Conservation (phyloP, 2,888 invertebrate species). For the Sylvicola cinctus region DNA sequence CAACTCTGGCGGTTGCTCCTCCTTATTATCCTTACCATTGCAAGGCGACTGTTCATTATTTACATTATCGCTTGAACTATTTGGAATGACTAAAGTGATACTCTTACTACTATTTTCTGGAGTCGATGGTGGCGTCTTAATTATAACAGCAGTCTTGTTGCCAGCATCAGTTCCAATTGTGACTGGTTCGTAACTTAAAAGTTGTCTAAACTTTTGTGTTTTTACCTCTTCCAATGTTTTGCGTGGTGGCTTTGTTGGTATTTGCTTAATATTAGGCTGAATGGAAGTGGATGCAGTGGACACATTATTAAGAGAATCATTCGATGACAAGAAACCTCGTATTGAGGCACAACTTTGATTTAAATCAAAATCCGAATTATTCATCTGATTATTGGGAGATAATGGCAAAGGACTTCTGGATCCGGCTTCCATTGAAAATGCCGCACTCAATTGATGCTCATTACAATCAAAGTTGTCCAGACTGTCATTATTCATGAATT, state of each 20-base stretch:
- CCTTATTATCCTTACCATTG: slow-evolving; percentile 4
- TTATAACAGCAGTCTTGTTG: slow-evolving; percentile 1
- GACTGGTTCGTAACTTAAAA: slow-evolving; percentile 23
- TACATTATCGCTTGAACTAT: neutral
- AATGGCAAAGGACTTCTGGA: slow-evolving; percentile 62
- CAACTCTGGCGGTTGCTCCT: slow-evolving; percentile 14
- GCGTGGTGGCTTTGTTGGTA: slow-evolving; percentile 24
- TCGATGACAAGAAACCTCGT: slow-evolving; percentile 20
- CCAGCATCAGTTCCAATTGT: slow-evolving; percentile 12
- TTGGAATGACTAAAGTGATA: slow-evolving; percentile 1
- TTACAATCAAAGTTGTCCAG: slow-evolving; percentile 43
- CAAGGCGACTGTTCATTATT: neutral
- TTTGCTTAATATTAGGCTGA: slow-evolving; percentile 12
- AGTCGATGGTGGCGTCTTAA: slow-evolving; percentile 4
- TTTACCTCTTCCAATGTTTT: slow-evolving; percentile 10
- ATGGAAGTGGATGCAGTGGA: slow-evolving; percentile 8
- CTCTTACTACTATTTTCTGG: slow-evolving; percentile 1
- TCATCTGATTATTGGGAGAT: slow-evolving; percentile 25
- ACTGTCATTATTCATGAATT: slow-evolving; percentile 50
- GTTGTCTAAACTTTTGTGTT: slow-evolving; percentile 19
- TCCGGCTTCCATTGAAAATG: slow-evolving; percentile 57
- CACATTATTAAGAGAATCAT: slow-evolving; percentile 20
- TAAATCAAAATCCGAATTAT: slow-evolving; percentile 15
- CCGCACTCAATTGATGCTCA: slow-evolving; percentile 54
- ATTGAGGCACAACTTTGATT: slow-evolving; percentile 19